phyloP scores from a whole-genome alignment of 35 echinoderm and acorn worm species.

The Stichopus chloronotus region DNA sequence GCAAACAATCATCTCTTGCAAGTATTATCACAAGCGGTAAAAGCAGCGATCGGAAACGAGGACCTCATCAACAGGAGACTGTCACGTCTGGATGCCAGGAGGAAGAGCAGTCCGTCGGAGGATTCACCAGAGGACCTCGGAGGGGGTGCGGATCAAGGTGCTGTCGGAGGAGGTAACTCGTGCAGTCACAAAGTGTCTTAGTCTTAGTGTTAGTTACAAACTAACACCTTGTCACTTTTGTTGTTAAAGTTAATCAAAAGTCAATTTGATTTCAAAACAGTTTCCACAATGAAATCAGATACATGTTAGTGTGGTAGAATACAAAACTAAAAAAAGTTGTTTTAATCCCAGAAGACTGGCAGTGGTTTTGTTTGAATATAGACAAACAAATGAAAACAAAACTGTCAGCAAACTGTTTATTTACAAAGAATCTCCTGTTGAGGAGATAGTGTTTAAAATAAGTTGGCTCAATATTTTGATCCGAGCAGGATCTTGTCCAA shows the following conservation, averaged over 20 bases:
- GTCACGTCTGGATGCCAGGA: slow-evolving; percentile 57
- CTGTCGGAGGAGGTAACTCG: slow-evolving; percentile 68
- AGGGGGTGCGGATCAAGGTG: neutral
- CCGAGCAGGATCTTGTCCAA: too few species aligned
- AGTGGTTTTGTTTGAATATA: too few species aligned
- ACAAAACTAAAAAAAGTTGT: too few species aligned
- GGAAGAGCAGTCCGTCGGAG: slow-evolving; percentile 18
- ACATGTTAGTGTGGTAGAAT: too few species aligned
- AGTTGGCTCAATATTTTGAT: too few species aligned
- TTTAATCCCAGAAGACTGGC: too few species aligned
- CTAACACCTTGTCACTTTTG: neutral
- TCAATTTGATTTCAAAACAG: too few species aligned
- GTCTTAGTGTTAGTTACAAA: neutral
- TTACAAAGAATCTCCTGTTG: too few species aligned
- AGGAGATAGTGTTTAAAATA: too few species aligned
- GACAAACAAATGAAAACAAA: too few species aligned
- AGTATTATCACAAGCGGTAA: slow-evolving; percentile 77
- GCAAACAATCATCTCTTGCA: slow-evolving; percentile 83
- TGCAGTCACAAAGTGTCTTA: neutral
- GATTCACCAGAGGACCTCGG: slow-evolving; percentile 5
- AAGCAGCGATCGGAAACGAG: slow-evolving; percentile 79
- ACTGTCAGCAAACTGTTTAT: too few species aligned
- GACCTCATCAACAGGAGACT: slow-evolving; percentile 84
- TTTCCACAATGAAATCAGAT: too few species aligned
- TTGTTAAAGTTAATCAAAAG: neutral